Conservation (phyloP, 35 echinoderm and acorn worm species). For the Acanthaster planci region DNA sequence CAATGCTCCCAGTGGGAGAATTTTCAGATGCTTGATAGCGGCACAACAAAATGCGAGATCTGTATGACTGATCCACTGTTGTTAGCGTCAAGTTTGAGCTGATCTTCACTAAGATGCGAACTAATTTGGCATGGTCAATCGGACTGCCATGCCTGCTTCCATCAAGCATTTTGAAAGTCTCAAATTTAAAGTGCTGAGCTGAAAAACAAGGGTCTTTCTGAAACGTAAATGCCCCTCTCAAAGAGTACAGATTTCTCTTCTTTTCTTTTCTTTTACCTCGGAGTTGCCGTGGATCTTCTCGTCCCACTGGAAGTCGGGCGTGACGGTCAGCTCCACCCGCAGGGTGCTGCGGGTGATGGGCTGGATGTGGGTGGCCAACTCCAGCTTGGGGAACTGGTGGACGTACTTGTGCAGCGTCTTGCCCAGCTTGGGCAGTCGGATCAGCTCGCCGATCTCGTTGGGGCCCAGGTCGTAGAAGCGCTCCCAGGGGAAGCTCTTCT, state of each 20-base stretch:
- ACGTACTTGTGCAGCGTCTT: slow-evolving; percentile 99
- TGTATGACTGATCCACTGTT: too few species aligned
- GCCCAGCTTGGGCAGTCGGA: slow-evolving; percentile 99
- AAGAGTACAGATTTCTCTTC: too few species aligned
- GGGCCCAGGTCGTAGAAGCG: slow-evolving; percentile 96
- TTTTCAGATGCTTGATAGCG: too few species aligned
- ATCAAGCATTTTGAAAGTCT: neutral
- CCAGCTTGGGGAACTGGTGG: slow-evolving; percentile 92
- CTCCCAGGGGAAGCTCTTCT: slow-evolving; percentile 99
- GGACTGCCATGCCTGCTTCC: too few species aligned
- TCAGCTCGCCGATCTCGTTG: slow-evolving; percentile 96
- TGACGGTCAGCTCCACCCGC: slow-evolving; percentile 94
- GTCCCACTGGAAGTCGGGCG: slow-evolving; percentile 99
- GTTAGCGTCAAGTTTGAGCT: too few species aligned
- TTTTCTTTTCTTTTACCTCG: slow-evolving; percentile 66
- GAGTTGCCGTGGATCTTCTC: slow-evolving; percentile 97
- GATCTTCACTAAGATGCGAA: too few species aligned
- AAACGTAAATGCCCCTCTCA: too few species aligned
- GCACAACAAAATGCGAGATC: too few species aligned
- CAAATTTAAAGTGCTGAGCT: neutral
- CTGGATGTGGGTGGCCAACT: slow-evolving; percentile 93
- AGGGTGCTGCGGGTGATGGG: slow-evolving; percentile 96
- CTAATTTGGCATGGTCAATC: too few species aligned
- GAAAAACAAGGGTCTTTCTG: neutral
- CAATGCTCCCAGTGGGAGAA: too few species aligned